phyloP scores from a whole-genome alignment of 2,113 vertebrate species.

The Naja naja region DNA sequence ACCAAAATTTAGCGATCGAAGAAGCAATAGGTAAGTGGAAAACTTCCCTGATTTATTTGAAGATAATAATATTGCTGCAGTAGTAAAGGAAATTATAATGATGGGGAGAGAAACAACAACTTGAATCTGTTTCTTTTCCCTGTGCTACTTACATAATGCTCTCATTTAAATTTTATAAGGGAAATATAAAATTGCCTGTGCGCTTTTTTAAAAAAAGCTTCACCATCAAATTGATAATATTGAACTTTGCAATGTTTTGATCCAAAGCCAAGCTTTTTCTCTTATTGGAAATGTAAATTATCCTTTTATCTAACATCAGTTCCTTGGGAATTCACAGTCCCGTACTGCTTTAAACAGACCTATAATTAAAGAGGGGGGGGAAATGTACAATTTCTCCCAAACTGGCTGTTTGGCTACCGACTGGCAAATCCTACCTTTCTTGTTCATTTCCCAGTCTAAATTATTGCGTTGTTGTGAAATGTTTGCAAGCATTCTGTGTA shows the following conservation, averaged over 20 bases:
- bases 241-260: constrained; percentile 22
- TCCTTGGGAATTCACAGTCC: background rate
- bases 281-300: constrained; percentile 35
- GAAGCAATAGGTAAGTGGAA: constrained; percentile 29
- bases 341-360: background rate
- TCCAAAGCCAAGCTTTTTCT: constrained; percentile 33
- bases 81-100: constrained; percentile 1
- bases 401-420: background rate
- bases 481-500: background rate
- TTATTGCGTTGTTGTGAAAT: background rate
- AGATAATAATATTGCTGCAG: constrained; percentile 17
- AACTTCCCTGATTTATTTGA: background rate
- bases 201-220: constrained; percentile 5
- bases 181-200: constrained; percentile 35
- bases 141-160: constrained; percentile 14
- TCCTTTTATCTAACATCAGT: constrained; percentile 12
- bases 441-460: background rate
- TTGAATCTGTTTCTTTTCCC: constrained; percentile 10
- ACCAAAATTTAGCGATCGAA: background rate
- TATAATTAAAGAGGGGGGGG: background rate
- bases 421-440: background rate
- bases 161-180: constrained; percentile 40
- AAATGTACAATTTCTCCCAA: too few species aligned
- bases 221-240: constrained; percentile 9
- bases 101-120: background rate